phyloP scores from a whole-genome alignment of 2,797 vertebrate genomes.

The Coccyzus lansbergi region DNA sequence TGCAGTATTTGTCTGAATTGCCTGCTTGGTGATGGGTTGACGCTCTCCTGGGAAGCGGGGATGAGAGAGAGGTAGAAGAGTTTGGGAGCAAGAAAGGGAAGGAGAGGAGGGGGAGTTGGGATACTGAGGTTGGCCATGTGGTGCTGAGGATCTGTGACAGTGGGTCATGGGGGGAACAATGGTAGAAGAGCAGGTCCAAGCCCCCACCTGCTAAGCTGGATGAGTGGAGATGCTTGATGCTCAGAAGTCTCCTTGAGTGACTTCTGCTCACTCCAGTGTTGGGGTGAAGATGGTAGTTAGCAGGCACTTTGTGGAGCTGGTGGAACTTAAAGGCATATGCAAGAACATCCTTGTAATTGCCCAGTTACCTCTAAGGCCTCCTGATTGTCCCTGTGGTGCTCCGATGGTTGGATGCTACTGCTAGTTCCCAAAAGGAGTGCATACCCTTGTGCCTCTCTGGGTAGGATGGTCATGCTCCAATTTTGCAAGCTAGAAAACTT shows the following conservation, averaged over 20 bases:
- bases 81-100: background rate
- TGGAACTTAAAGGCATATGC: background rate
- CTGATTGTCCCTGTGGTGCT: background rate
- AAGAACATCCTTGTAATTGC: background rate
- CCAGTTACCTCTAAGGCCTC: background rate
- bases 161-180: background rate
- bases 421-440: background rate
- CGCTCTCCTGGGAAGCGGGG: background rate
- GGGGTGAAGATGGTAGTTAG: background rate
- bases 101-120: background rate
- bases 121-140: background rate
- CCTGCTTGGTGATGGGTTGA: background rate
- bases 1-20: background rate
- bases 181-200: background rate
- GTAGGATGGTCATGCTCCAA: background rate
- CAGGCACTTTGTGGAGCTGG: background rate
- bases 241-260: background rate
- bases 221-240: background rate
- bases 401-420: background rate
- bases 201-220: background rate
- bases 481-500: background rate
- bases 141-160: background rate
- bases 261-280: background rate
- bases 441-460: background rate
- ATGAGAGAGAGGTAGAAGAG: background rate